Evolutionary conservation across 2,888 invertebrate species (phyloP), one percentile per base, ranked within the genome.

Genomic region (Perizoma flavofasciatum): DNA sequence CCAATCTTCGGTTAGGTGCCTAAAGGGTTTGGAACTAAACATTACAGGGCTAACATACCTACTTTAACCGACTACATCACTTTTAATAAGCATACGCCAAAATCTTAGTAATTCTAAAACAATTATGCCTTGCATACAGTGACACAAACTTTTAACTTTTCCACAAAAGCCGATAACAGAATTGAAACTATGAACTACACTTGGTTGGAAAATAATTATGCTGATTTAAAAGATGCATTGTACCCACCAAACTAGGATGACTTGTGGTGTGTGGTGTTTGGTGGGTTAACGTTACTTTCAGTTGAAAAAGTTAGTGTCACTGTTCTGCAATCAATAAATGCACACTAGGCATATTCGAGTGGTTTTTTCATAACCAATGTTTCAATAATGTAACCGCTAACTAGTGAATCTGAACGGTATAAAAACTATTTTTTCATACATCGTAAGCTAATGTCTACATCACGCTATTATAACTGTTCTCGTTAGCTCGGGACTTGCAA

Each of bases 381-480:
- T 55, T 73, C 76, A 77, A 77, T 70, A 22, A 80, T 83, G 83
- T 82, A 70, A 75, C 67, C 78, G 77, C 82, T 83, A 85, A 82
- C 83, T 86, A 87, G 84, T 87, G 86, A 82, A 78, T 81, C 77
- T 72, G 74, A 81, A 82, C 88, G 84, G 89, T 91, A 91, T 85
- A 91, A 91, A 90, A 90, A 87, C 89, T 89, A 89, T 83, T 81
- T 80, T 67, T 79, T 80, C 77, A 79, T 82, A 83, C 78, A 73
- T 77, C 79, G 69, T 88, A 85, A 83, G 83, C 85, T 86, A 86
- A 78, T 66, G 66, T 72, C 74, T 69, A 75, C 85, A 89, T 86
- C 79, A 64, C 60, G 58, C 60, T 61, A 60, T 40, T 22, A 53
- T 59, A 63, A 63, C 59, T 40, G 47, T 43, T 50, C 47, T 57